phyloP scores from a whole-genome alignment of 2,888 invertebrate genomes.

The Saturnia pavonia region DNA sequence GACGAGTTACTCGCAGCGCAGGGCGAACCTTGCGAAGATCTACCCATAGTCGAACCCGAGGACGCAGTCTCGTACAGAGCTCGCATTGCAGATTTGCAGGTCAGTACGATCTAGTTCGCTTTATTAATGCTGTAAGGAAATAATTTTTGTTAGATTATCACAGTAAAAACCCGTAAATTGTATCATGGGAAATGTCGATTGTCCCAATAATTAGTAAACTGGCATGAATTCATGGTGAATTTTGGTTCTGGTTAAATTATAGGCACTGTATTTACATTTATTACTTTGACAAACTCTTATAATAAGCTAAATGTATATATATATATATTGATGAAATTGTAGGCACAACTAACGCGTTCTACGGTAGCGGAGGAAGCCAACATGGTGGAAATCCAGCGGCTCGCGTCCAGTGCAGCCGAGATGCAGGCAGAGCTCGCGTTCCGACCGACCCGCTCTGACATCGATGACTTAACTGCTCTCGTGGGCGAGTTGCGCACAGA shows the following conservation, averaged over 20 bases:
- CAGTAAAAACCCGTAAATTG: too few species aligned
- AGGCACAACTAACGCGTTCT: conserved; percentile 69
- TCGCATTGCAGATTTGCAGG: conserved; percentile 67
- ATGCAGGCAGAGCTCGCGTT: conserved; percentile 82
- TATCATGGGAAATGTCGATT: too few species aligned
- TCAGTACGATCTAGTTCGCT: conserved; percentile 26
- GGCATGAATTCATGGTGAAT: not conserved
- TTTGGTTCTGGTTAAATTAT: too few species aligned
- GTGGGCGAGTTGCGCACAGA: conserved; percentile 56
- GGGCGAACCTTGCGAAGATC: conserved; percentile 43
- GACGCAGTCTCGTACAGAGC: conserved; percentile 55
- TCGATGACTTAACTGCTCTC: conserved; percentile 79
- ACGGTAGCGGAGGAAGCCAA: conserved; percentile 81
- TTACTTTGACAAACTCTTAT: not conserved
- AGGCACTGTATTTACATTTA: too few species aligned
- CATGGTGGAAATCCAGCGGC: conserved; percentile 81
- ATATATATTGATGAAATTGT: conserved; percentile 24
- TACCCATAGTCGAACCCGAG: conserved; percentile 42
- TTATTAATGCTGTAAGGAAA: not conserved
- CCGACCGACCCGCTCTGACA: conserved; percentile 80
- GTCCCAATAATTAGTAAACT: not conserved
- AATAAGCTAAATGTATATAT: too few species aligned
- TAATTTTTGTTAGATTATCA: not conserved
- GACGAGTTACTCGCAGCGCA: conserved; percentile 69
- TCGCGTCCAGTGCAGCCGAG: conserved; percentile 73